Conservation (phyloP, 2,113 vertebrate genomes). For the Peromyscus californicus region DNA sequence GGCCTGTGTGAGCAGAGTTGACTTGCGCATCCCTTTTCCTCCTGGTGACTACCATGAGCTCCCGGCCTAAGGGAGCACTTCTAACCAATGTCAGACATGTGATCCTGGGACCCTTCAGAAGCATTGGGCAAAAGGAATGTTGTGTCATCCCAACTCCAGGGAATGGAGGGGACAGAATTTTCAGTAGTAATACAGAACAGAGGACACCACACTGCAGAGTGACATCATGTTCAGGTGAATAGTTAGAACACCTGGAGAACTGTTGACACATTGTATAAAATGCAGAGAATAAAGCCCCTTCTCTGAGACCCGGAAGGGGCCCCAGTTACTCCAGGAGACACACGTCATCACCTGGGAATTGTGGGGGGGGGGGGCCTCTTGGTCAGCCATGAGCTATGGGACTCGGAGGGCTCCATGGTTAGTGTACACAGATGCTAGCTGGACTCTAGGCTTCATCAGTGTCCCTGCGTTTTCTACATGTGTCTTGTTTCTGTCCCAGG, state of each 20-base stretch:
- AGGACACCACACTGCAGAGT: neutral
- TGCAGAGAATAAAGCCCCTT: neutral
- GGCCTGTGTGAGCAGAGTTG: neutral
- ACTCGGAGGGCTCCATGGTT: neutral
- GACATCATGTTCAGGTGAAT: neutral
- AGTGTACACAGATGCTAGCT: neutral
- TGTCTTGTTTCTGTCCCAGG: neutral
- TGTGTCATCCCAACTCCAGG: slow-evolving; percentile 46
- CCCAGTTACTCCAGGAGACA: neutral
- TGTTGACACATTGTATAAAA: neutral
- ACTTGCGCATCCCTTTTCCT: fast-evolving
- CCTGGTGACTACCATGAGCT: neutral
- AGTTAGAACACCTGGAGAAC: neutral
- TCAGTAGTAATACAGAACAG: slow-evolving; percentile 51
- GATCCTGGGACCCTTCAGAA: slow-evolving; percentile 2
- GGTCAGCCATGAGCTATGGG: neutral
- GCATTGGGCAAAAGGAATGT: neutral
- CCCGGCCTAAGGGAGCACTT: neutral
- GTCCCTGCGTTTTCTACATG: neutral
- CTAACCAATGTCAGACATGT: fast-evolving
- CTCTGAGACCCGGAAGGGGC: neutral
- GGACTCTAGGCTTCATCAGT: neutral
- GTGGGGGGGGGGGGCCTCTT: neutral
- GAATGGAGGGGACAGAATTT: neutral
- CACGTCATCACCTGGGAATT: neutral